A percentile compares a stretch with the other conserved stretches of the same genome.
These are phyloP conservation scores for Phyllostomus discolor DNA, from an alignment of 2,113 vertebrate genomes.

Conservation along the genomic window DNA sequence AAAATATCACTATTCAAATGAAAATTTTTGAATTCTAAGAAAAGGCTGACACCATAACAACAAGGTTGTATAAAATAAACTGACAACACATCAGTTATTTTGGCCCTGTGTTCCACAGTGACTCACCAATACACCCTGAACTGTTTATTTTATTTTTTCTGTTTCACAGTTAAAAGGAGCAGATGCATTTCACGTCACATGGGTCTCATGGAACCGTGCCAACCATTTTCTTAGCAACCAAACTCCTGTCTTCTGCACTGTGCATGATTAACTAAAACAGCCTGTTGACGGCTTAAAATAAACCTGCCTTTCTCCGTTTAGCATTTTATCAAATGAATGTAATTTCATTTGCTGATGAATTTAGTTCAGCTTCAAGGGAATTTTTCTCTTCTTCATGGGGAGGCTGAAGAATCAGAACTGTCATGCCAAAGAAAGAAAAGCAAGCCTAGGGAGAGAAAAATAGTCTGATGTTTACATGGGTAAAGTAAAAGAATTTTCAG, in stretches of 20 bases:
- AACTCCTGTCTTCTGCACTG: constrained; percentile 71
- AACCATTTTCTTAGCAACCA: constrained; percentile 85
- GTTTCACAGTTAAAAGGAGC: constrained; percentile 73
- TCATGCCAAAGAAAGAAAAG: constrained; percentile 60
- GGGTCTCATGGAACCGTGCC: constrained; percentile 77
- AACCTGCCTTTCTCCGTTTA: constrained; percentile 80
- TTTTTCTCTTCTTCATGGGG: constrained; percentile 75
- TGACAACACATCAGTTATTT: constrained; percentile 59
- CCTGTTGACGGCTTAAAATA: constrained; percentile 81
- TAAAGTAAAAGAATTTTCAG: constrained; percentile 63
- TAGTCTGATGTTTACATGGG: constrained; percentile 56
- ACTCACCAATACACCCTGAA: constrained; percentile 67
- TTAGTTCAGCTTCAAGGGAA: constrained; percentile 72
- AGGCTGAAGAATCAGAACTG: constrained; percentile 66
- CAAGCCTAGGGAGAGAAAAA: constrained; percentile 48
- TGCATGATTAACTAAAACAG: constrained; percentile 77
- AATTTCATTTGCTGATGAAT: constrained; percentile 76
- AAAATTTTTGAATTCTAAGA: constrained; percentile 11
- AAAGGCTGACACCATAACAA: constrained; percentile 45
- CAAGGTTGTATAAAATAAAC: constrained; percentile 42
- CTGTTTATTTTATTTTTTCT: constrained; percentile 56
- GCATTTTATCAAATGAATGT: constrained; percentile 77
- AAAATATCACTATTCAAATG: background rate
- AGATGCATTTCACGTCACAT: constrained; percentile 75
- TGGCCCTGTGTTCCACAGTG: constrained; percentile 39